A percentile compares a stretch with the other conserved stretches of the same genome.
These are phyloP conservation scores for Lynx canadensis DNA, from an alignment of 2,113 vertebrate species.

Conservation along the genomic window DNA sequence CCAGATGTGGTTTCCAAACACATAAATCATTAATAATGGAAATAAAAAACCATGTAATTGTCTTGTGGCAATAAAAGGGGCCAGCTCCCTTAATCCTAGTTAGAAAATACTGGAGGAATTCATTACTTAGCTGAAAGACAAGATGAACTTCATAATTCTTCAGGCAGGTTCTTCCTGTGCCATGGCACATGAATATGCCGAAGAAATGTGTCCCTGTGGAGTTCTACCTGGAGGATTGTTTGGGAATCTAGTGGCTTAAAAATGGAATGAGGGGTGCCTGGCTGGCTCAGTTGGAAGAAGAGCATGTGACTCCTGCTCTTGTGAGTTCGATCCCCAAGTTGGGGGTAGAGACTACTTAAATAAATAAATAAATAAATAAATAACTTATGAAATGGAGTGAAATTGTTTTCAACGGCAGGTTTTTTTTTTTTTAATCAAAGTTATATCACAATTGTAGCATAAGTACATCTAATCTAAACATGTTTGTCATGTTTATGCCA, in stretches of 20 bases:
- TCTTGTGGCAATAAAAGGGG: conserved; percentile 3
- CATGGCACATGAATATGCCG: not conserved
- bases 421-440: not conserved
- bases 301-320: not conserved
- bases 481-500: not conserved
- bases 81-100: not conserved
- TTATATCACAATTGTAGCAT: not conserved
- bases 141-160: not conserved
- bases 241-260: conserved; percentile 42
- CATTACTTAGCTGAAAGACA: not conserved
- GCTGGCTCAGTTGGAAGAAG: not conserved
- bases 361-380: not conserved
- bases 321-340: not conserved
- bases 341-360: not conserved
- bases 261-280: not conserved
- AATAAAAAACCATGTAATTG: not conserved
- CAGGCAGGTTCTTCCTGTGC: not conserved
- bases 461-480: not conserved
- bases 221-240: not conserved
- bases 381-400: not conserved
- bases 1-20: not conserved
- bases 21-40: not conserved
- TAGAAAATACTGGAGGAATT: conserved; percentile 12
- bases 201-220: not conserved
- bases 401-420: not conserved